phyloP scores from a whole-genome alignment of 2,797 vertebrate species.

The Octomys mimax region DNA sequence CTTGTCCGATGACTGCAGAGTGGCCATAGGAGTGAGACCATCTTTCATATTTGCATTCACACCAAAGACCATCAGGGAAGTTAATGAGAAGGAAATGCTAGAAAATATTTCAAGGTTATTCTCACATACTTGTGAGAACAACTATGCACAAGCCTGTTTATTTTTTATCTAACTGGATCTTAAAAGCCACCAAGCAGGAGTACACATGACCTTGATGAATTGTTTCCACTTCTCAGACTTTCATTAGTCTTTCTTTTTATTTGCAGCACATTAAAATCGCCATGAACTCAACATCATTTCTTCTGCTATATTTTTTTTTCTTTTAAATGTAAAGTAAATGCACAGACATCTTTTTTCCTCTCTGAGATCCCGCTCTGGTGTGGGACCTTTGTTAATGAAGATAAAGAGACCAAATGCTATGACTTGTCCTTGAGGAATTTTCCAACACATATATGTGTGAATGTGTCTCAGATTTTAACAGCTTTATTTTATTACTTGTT shows the following conservation, averaged over 20 bases:
- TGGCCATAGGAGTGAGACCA: not conserved
- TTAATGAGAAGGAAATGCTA: conserved; percentile 76
- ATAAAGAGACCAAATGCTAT: not conserved
- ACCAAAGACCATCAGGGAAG: conserved; percentile 18
- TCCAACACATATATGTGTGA: not conserved
- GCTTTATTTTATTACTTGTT: conserved; percentile 1
- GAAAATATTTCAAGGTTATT: conserved; percentile 73
- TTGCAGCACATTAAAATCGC: not conserved
- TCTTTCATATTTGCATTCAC: conserved; percentile 69
- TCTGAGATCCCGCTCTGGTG: not conserved
- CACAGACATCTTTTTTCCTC: not conserved
- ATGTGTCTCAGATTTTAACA: not conserved
- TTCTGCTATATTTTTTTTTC: not conserved
- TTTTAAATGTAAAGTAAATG: conserved; percentile 53
- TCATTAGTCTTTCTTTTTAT: conserved; percentile 43
- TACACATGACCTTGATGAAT: not conserved
- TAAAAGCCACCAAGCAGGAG: conserved; percentile 44
- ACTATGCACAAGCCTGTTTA: conserved; percentile 52
- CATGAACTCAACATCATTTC: not conserved
- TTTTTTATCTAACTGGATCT: conserved; percentile 49
- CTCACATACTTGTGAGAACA: conserved; percentile 29
- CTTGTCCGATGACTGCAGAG: not conserved
- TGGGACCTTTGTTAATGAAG: not conserved
- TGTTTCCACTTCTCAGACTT: conserved; percentile 35
- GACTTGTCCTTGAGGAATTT: conserved; percentile 49